phyloP scores from a whole-genome alignment of 2,797 vertebrate genomes.

The Emys orbicularis region DNA sequence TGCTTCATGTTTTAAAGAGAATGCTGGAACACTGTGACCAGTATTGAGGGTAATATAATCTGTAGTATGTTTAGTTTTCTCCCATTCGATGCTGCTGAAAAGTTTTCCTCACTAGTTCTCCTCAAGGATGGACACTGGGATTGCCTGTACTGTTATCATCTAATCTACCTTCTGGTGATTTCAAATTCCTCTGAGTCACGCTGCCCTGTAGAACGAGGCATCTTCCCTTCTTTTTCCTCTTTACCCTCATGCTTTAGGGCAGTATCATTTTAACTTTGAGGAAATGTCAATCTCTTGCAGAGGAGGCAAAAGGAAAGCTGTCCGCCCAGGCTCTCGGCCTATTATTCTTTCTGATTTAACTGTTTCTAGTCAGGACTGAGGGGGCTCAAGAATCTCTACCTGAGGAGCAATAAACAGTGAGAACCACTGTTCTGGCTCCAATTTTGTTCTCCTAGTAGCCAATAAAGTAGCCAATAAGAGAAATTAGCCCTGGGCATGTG shows the following conservation, averaged over 20 bases:
- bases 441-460: neutral
- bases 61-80: neutral
- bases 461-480: neutral
- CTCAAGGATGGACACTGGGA: neutral
- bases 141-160: neutral
- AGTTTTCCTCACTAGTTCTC: neutral
- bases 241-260: neutral
- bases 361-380: neutral
- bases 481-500: neutral
- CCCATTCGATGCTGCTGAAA: neutral
- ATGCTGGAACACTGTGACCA: neutral
- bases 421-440: neutral
- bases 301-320: neutral
- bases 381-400: neutral
- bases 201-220: neutral
- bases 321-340: neutral
- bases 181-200: neutral
- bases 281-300: neutral
- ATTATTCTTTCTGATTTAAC: neutral
- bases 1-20: neutral
- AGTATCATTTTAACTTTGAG: neutral
- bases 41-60: neutral
- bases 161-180: neutral
- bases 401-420: neutral
- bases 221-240: neutral